These are phyloP conservation scores for Chiloscyllium punctatum DNA, from an alignment of 2,797 vertebrate genomes.

Conservation along the genomic window DNA sequence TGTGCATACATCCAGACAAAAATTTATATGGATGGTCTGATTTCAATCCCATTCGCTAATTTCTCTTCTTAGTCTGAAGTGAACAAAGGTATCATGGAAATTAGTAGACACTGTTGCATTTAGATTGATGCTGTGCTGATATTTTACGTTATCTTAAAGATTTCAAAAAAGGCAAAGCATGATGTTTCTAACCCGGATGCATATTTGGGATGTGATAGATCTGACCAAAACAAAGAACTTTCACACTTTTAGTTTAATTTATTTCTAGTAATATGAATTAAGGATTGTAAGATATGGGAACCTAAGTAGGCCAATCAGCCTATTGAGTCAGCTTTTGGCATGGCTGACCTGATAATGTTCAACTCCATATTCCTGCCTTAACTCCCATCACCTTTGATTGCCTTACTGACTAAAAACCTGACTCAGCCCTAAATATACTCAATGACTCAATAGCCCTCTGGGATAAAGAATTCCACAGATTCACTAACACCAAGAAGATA, in stretches of 20 bases:
- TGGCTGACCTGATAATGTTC: too few species aligned
- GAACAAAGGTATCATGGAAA: neutral
- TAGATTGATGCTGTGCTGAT: neutral
- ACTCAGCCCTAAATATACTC: too few species aligned
- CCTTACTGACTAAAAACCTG: too few species aligned
- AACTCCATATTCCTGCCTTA: too few species aligned
- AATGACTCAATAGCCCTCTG: too few species aligned
- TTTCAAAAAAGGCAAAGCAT: neutral
- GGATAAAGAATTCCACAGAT: too few species aligned
- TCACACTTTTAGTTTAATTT: neutral
- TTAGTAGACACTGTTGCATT: neutral
- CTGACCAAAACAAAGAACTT: neutral
- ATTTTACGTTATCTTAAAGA: neutral
- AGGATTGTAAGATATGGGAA: too few species aligned
- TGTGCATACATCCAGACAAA: neutral
- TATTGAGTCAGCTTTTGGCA: too few species aligned
- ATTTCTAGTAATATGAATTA: too few species aligned
- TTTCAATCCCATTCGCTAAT: neutral
- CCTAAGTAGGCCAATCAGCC: too few species aligned
- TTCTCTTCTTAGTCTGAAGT: neutral
- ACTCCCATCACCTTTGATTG: too few species aligned
- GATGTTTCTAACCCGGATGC: neutral
- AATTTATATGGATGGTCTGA: neutral
- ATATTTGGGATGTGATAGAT: neutral
- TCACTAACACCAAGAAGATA: too few species aligned